A percentile compares a stretch with the other conserved stretches of the same genome.
Evolutionary conservation across 2,888 invertebrate species (phyloP).

Genomic region (Cynaeus angustus): DNA sequence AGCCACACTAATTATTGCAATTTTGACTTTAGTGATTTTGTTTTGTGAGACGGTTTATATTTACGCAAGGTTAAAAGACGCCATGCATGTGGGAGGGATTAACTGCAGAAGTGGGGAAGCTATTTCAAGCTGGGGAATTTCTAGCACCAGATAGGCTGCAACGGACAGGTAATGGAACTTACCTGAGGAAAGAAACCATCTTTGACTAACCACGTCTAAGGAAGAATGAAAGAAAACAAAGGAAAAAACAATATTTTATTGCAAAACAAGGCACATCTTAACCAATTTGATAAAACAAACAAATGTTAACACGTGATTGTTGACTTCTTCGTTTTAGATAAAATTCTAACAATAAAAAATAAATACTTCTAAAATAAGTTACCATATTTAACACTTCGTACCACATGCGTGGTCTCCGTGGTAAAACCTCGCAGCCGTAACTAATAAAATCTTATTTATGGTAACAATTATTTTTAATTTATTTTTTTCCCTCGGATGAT

Average conservation of each 20-base stretch:
- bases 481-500: conserved; percentile 5
- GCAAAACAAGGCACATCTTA: background rate
- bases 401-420: conserved; percentile 8
- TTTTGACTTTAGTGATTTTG: too few species aligned
- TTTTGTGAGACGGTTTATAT: too few species aligned
- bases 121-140: conserved; percentile 24
- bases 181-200: conserved; percentile 24
- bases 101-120: conserved; percentile 31
- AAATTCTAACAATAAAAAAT: background rate
- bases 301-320: too few species aligned
- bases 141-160: conserved; percentile 23
- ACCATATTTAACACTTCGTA: background rate
- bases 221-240: too few species aligned
- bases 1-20: too few species aligned
- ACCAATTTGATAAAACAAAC: background rate
- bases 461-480: conserved; percentile 21
- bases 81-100: conserved; percentile 44
- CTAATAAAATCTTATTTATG: conserved; percentile 34
- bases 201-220: conserved; percentile 13
- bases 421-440: conserved; percentile 15
- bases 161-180: conserved; percentile 20
- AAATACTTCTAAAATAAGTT: background rate
- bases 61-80: conserved; percentile 27
- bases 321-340: too few species aligned
- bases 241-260: too few species aligned